A percentile compares a stretch with the other conserved stretches of the same genome.
phyloP scores from a whole-genome alignment of 2,888 invertebrate genomes.

The Melolontha melolontha region DNA sequence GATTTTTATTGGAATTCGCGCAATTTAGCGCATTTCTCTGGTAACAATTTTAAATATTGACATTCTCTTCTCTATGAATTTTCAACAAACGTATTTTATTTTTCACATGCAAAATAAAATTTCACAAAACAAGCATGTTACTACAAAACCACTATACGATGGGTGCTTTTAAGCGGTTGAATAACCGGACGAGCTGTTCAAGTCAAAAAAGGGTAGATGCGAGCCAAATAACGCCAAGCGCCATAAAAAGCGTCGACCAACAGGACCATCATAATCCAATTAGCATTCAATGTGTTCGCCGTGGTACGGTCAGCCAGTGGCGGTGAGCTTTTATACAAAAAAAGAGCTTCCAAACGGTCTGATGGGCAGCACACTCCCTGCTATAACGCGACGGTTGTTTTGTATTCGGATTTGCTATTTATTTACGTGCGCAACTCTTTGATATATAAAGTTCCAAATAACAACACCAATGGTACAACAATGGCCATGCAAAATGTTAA shows the following conservation, averaged over 20 bases:
- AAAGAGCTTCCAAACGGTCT: constrained; percentile 55
- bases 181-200: constrained; percentile 55
- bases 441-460: background rate
- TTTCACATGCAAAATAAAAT: too few species aligned
- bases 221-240: constrained; percentile 58
- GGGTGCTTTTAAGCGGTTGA: constrained; percentile 49
- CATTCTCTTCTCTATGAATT: background rate
- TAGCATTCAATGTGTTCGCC: constrained; percentile 62
- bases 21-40: too few species aligned
- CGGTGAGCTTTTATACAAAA: constrained; percentile 61
- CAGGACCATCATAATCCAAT: constrained; percentile 63
- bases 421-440: background rate
- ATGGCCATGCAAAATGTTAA: too few species aligned
- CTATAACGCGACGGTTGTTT: constrained; percentile 59
- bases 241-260: constrained; percentile 56
- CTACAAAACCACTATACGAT: too few species aligned
- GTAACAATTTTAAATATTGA: background rate
- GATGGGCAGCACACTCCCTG: constrained; percentile 49
- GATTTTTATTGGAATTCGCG: too few species aligned
- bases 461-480: too few species aligned
- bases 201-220: constrained; percentile 52
- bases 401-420: constrained; percentile 49
- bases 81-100: background rate
- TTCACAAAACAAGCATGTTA: too few species aligned
- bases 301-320: constrained; percentile 51